Evolutionary conservation across 2,888 invertebrate species (phyloP), one percentile per base, ranked within the genome.

Genomic region (Serripes groenlandicus): DNA sequence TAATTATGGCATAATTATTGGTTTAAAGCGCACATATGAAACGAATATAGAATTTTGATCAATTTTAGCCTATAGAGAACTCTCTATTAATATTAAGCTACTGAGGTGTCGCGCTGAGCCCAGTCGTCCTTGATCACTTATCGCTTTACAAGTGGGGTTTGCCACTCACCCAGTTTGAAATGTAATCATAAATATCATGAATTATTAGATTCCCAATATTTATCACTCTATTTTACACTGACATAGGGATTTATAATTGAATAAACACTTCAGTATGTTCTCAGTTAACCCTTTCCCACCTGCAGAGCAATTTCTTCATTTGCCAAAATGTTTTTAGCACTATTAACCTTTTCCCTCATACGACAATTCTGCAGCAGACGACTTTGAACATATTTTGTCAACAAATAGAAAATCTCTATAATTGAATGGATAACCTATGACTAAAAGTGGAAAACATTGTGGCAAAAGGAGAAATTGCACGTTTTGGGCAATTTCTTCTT

Each of bases 151-250:
- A 35, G 34, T 34, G 42, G 66, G 30, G 9, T 37, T 28, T 26
- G 23, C 66, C 42, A 30, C 35, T 66, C 66, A 66, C 66, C 66
- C 42, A 66, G 42, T 23, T 66, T 66, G 21, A 42, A 42, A 23
- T 28, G 42, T 66, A 42, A 66, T 66, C 66, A 66, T 66, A 66
- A 66, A 66, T 66, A 66, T 66, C 42, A 66, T 66, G 66, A 66
- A 66, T 42, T 66, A 66, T 66, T 66, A 42, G 66, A 66, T 35
- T 42, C 42, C 28, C 37, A 32, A 66, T 66, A 66, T 66, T 35
- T 11, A 35, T 42, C 49, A 35, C 37, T 28, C 66, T 66, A 66
- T 42, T 66, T 66, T 23, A 42, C 7, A 42, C 28, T 66, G 66
- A 66, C 66, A 26, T n/a, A 42, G 66, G 2, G 42, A 66, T 66